phyloP scores from a whole-genome alignment of 53 echinoderm and acorn worm species.

The Luidia sarsii region DNA sequence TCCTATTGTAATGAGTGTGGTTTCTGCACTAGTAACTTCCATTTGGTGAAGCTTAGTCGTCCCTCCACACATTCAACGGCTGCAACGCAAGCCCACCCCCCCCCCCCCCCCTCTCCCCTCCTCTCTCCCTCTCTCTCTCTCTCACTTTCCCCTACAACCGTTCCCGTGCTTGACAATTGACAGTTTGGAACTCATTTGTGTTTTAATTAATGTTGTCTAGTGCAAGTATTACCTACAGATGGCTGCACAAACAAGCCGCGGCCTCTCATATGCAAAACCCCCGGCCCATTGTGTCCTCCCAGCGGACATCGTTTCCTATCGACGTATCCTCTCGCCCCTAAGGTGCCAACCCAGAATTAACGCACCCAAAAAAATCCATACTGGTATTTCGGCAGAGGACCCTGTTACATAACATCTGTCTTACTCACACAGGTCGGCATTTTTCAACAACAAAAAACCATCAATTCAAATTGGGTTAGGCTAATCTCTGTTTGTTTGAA shows the following conservation, averaged over 20 bases:
- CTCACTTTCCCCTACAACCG: too few relatives aligned
- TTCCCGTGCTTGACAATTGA: too few relatives aligned
- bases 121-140: too few relatives aligned
- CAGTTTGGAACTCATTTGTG: not conserved
- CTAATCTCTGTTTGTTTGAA: slow-evolving; percentile 1
- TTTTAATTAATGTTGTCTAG: not conserved
- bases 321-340: slow-evolving; percentile 1
- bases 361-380: not conserved
- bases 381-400: not conserved
- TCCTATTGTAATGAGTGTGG: too few relatives aligned
- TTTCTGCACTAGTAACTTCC: too few relatives aligned
- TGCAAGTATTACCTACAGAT: slow-evolving; percentile 20
- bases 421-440: not conserved
- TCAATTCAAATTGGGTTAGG: slow-evolving; percentile 24
- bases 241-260: slow-evolving; percentile 5
- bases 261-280: not conserved
- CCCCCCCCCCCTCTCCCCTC: too few relatives aligned
- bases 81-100: not conserved
- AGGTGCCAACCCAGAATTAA: too few relatives aligned
- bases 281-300: too few relatives aligned
- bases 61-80: not conserved
- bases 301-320: too few relatives aligned
- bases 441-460: not conserved
- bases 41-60: too few relatives aligned
- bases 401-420: slow-evolving; percentile 5